Conservation (phyloP, 2,113 vertebrate genomes). For the Rhineura floridana region DNA sequence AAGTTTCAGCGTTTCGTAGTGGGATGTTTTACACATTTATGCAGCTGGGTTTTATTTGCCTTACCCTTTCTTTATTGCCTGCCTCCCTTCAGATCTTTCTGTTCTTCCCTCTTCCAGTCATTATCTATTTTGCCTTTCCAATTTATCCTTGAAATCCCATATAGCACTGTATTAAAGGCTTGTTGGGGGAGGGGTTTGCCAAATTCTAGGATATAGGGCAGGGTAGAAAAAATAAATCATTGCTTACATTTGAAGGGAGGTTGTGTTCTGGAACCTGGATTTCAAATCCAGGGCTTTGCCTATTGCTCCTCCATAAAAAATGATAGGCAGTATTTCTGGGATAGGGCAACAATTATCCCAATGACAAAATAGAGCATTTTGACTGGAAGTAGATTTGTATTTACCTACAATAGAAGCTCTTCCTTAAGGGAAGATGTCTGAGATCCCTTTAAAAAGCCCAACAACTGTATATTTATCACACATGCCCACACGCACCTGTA, state of each 20-base stretch:
- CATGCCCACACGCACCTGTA: not conserved
- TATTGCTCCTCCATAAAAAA: not conserved
- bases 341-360: not conserved
- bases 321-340: too few species aligned
- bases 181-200: accelerated
- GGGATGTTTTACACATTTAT: not conserved
- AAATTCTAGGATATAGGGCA: not conserved
- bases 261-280: not conserved
- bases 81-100: not conserved
- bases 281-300: not conserved
- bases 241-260: not conserved
- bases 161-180: not conserved
- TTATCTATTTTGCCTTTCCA: not conserved
- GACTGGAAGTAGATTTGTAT: not conserved
- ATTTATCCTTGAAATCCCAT: not conserved
- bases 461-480: not conserved
- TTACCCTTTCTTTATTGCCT: not conserved
- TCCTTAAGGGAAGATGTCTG: not conserved
- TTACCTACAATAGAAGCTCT: not conserved
- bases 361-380: not conserved
- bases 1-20: not conserved
- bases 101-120: not conserved
- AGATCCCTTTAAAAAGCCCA: not conserved
- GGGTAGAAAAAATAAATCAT: too few species aligned
- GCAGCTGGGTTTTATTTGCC: not conserved